Evolutionary conservation across 2,113 vertebrate genomes (phyloP).

Genomic region (Gnathonemus echidnorhynchus): DNA sequence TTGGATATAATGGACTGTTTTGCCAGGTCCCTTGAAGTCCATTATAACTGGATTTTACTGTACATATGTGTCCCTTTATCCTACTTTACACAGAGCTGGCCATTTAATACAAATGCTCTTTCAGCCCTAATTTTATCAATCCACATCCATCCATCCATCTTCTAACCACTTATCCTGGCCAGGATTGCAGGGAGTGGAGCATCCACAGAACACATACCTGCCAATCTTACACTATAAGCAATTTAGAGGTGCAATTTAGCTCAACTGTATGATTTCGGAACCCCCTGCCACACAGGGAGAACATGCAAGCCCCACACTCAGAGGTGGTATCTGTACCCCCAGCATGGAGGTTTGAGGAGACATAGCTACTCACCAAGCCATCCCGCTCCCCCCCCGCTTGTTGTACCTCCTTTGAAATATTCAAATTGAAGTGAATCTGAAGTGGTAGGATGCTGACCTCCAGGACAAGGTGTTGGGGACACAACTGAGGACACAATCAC

Average conservation of each 20-base stretch:
- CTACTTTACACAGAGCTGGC: background rate
- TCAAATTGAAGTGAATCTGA: background rate
- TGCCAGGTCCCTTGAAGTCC: no score
- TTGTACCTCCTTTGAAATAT: background rate
- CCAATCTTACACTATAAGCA: background rate
- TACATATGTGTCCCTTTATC: background rate
- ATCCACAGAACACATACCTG: background rate
- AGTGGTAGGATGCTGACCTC: background rate
- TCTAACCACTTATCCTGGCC: background rate
- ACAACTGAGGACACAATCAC: slow-evolving; percentile 31
- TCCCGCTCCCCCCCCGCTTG: background rate
- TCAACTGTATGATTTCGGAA: background rate
- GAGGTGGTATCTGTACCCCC: background rate
- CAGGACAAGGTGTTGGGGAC: slow-evolving; percentile 11
- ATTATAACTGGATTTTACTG: no score
- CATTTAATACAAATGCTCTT: no score
- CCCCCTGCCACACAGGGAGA: background rate
- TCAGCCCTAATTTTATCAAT: background rate
- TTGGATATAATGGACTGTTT: no score
- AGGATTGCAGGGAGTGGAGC: background rate
- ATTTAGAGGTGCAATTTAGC: background rate
- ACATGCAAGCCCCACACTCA: background rate
- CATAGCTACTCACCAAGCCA: background rate
- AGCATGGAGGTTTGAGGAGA: background rate
- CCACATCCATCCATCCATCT: background rate